phyloP scores from a whole-genome alignment of 2,888 invertebrate species.

The Mystacides longicornis region DNA sequence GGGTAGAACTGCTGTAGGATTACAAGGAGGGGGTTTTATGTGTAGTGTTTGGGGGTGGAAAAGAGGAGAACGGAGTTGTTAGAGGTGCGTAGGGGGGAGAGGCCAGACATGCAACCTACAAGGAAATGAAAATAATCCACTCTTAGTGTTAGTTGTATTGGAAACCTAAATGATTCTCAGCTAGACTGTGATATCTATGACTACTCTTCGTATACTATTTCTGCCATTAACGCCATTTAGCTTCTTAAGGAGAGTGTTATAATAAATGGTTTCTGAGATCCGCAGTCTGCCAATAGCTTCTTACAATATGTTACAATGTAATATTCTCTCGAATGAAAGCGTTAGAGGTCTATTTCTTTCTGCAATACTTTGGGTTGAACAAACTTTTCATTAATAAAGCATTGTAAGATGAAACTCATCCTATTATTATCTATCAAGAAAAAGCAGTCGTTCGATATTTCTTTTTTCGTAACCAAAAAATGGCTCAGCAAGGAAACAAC shows the following conservation, averaged over 20 bases:
- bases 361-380: too few relatives aligned
- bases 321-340: too few relatives aligned
- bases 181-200: neutral
- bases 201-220: slow-evolving; percentile 1
- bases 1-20: neutral
- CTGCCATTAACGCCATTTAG: slow-evolving; percentile 1
- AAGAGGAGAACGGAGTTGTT: neutral
- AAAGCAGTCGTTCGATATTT: too few relatives aligned
- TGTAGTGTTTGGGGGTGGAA: neutral
- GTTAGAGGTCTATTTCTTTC: too few relatives aligned
- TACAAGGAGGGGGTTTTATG: neutral
- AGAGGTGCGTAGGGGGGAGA: neutral
- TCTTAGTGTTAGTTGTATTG: slow-evolving; percentile 2
- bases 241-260: neutral
- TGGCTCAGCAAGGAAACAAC: too few relatives aligned
- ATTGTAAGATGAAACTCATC: too few relatives aligned
- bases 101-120: slow-evolving; percentile 5
- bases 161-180: neutral
- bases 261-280: slow-evolving; percentile 1
- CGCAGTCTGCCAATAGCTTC: neutral
- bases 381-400: too few relatives aligned
- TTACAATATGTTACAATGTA: too few relatives aligned
- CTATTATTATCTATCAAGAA: too few relatives aligned
- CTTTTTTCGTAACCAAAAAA: too few relatives aligned
- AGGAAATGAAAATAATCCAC: slow-evolving; percentile 4